phyloP scores from a whole-genome alignment of 2,113 vertebrate species.

The Epinephelus cyanopodus region DNA sequence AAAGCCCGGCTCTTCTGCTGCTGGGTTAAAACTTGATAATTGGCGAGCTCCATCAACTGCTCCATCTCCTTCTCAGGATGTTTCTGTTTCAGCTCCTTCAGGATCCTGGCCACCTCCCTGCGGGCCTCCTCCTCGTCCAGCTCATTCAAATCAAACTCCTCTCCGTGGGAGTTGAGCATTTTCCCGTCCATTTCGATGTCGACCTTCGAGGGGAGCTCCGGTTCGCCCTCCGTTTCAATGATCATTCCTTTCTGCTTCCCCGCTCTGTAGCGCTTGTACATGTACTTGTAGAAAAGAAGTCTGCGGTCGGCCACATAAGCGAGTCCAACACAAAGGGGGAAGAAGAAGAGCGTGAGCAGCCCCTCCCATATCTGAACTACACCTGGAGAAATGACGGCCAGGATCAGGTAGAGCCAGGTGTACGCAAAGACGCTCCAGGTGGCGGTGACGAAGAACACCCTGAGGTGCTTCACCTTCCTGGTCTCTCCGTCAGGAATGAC shows the following conservation, averaged over 20 bases:
- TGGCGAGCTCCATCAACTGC: slow-evolving; percentile 92
- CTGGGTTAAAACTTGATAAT: slow-evolving; percentile 93
- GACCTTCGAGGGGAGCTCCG: slow-evolving; percentile 87
- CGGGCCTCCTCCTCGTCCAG: slow-evolving; percentile 92
- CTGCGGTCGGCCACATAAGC: slow-evolving; percentile 96
- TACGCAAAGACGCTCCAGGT: slow-evolving; percentile 98
- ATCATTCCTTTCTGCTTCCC: slow-evolving; percentile 95
- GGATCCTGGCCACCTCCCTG: slow-evolving; percentile 91
- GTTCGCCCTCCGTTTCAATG: slow-evolving; percentile 94
- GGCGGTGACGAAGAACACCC: slow-evolving; percentile 97
- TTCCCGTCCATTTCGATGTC: slow-evolving; percentile 94
- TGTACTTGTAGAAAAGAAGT: slow-evolving; percentile 96
- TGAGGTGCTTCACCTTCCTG: slow-evolving; percentile 94
- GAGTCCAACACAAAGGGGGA: slow-evolving; percentile 94
- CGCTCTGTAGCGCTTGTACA: slow-evolving; percentile 93
- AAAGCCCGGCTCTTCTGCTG: slow-evolving; percentile 96
- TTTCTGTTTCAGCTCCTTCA: slow-evolving; percentile 96
- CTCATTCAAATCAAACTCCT: slow-evolving; percentile 87
- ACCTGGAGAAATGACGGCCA: slow-evolving; percentile 93
- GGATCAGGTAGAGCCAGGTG: slow-evolving; percentile 96
- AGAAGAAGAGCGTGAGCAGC: slow-evolving; percentile 96
- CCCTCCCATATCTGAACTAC: slow-evolving; percentile 97
- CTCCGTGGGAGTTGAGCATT: slow-evolving; percentile 88
- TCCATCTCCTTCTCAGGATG: slow-evolving; percentile 95
- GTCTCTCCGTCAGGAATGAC: slow-evolving; percentile 95